Percentiles rank a stretch among this genome's conserved stretches.
These are phyloP conservation scores for Cosmorhoe ocellata DNA, from an alignment of 2,888 invertebrate species.

Conservation along the genomic window DNA sequence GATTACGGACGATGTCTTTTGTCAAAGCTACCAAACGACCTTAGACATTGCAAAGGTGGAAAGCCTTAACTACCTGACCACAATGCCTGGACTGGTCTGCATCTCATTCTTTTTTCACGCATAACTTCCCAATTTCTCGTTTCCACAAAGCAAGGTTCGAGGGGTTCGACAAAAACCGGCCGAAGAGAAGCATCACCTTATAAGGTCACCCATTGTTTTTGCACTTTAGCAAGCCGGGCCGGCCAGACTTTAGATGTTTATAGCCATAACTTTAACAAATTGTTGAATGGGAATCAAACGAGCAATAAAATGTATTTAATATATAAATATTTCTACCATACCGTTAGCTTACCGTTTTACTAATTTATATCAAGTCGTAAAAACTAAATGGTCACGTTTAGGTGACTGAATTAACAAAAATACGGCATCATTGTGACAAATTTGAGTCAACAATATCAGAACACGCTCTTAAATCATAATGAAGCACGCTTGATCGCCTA, in stretches of 20 bases:
- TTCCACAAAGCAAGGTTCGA: slow-evolving; percentile 39
- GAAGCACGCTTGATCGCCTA: slow-evolving; percentile 19
- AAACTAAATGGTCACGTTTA: slow-evolving; percentile 11
- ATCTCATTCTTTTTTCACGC: slow-evolving; percentile 46
- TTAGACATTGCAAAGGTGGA: slow-evolving; percentile 9
- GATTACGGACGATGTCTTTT: neutral
- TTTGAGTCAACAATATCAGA: slow-evolving; percentile 13
- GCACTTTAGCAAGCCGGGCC: slow-evolving; percentile 38
- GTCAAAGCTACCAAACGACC: slow-evolving; percentile 1
- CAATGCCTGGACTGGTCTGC: slow-evolving; percentile 28
- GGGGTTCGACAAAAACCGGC: slow-evolving; percentile 48
- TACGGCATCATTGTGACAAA: slow-evolving; percentile 12
- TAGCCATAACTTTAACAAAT: slow-evolving; percentile 6
- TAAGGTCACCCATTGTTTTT: slow-evolving; percentile 69
- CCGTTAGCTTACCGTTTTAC: slow-evolving; percentile 15
- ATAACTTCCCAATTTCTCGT: slow-evolving; percentile 50
- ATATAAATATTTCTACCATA: slow-evolving; percentile 6
- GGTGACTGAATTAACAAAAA: slow-evolving; percentile 17
- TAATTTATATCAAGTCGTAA: slow-evolving; percentile 15
- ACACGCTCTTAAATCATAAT: slow-evolving; percentile 24
- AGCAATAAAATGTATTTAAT: slow-evolving; percentile 8
- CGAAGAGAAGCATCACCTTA: slow-evolving; percentile 50
- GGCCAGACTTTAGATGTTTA: slow-evolving; percentile 18
- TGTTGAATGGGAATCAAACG: slow-evolving; percentile 4
- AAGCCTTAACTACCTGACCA: slow-evolving; percentile 23